Conservation (phyloP, 2,797 vertebrate genomes). For the Melanotaenia parkinsoni region DNA sequence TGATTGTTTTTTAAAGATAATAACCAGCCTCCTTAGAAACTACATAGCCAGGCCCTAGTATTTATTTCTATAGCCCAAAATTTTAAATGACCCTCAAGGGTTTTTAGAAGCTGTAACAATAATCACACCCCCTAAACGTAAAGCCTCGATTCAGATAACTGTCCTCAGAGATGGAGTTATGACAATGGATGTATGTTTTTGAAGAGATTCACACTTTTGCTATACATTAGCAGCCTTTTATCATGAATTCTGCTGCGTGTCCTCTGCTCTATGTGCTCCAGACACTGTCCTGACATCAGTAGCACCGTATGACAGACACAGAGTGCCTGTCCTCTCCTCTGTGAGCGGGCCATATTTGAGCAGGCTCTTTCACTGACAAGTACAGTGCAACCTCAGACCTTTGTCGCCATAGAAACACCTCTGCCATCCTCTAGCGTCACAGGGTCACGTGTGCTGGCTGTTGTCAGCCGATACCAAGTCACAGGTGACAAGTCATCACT, state of each 20-base stretch:
- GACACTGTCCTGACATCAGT: constrained; percentile 40
- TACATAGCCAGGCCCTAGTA: background rate
- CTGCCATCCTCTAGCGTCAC: constrained; percentile 28
- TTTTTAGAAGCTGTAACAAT: constrained; percentile 5
- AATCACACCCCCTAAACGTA: background rate
- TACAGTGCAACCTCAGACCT: constrained; percentile 45
- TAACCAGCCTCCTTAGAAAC: constrained; percentile 5
- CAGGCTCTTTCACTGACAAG: constrained; percentile 46
- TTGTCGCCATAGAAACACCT: constrained; percentile 64
- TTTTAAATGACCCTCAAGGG: constrained; percentile 6
- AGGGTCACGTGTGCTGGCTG: constrained; percentile 15
- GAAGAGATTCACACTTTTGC: constrained; percentile 35
- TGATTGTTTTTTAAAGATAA: background rate
- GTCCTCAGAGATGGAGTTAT: constrained; percentile 17
- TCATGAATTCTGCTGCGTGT: constrained; percentile 62
- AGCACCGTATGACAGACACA: constrained; percentile 30
- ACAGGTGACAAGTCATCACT: background rate
- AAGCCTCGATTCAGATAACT: background rate
- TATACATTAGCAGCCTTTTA: constrained; percentile 55
- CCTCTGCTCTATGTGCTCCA: constrained; percentile 37
- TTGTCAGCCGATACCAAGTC: constrained; percentile 2
- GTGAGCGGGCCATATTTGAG: constrained; percentile 38
- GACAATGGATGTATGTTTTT: constrained; percentile 42
- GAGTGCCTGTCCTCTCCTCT: constrained; percentile 51
- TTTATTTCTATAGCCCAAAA: constrained; percentile 16